Evolutionary conservation across 2,797 vertebrate species (phyloP).

Genomic region (Aeoliscus strigatus): DNA sequence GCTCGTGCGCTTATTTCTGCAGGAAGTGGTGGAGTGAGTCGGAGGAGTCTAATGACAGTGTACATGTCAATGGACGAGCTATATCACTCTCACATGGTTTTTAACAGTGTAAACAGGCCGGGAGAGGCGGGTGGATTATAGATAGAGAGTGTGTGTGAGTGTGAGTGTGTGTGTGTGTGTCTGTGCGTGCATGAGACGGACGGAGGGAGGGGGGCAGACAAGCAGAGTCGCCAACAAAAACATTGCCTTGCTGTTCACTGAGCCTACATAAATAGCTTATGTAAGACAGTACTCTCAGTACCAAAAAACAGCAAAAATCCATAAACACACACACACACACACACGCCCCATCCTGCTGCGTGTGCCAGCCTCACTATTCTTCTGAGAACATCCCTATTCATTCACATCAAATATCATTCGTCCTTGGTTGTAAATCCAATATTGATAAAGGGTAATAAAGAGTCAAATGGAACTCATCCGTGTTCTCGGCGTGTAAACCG

Average conservation of each 20-base stretch:
- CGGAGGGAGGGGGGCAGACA: slow-evolving; percentile 56
- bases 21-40: too few species aligned
- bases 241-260: slow-evolving; percentile 70
- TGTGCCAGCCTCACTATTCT: too few species aligned
- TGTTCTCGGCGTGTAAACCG: too few species aligned
- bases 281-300: slow-evolving; percentile 90
- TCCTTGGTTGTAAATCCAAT: too few species aligned
- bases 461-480: too few species aligned
- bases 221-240: slow-evolving; percentile 66
- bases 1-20: slow-evolving; percentile 32
- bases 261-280: slow-evolving; percentile 81
- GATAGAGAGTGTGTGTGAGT: slow-evolving; percentile 17
- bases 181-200: slow-evolving; percentile 17
- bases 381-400: too few species aligned
- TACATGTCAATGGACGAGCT: slow-evolving; percentile 50
- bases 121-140: slow-evolving; percentile 13
- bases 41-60: slow-evolving; percentile 59
- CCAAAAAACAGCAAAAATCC: slow-evolving; percentile 83
- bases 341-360: too few species aligned
- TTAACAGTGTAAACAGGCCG: slow-evolving; percentile 52
- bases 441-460: too few species aligned
- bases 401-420: too few species aligned
- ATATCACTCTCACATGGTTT: slow-evolving; percentile 57
- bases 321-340: slow-evolving; percentile 75
- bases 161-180: slow-evolving; percentile 9